Evolutionary conservation across 2,797 vertebrate genomes (phyloP), one percentile per base, ranked within the genome.

Genomic region (Galaxias olidus): DNA sequence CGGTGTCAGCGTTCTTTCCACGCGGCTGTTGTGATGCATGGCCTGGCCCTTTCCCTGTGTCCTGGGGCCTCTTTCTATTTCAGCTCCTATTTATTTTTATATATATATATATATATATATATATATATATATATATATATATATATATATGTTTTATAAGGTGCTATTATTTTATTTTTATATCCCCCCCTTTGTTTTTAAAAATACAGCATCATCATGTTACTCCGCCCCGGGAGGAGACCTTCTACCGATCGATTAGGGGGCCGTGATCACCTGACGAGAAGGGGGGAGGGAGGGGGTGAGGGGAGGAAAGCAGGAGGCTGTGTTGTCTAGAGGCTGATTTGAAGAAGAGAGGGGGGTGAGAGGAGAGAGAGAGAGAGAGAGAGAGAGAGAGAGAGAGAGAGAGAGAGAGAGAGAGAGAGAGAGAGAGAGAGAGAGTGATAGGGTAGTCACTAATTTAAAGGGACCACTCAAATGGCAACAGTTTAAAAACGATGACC

Each of bases 131-230:
- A 14, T 14, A 14, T 47, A 5, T 0, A 7, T 47, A 8, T 14
- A 14, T 47, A 14, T 47, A 14, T 48, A 14, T 48, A 9, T 17
- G 18, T 67, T 68, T 66, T 63, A 69, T 68, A 80, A 63, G 60
- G 69, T 65, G 68, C 69, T 83, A 81, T 89, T 90, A 81, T 88
- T 90, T 90, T 88, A 90, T 85, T 82, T 78, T n/a, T n/a, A n/a
- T 30, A 30, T 6, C 30, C 30, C 30, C 30, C 30, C 73, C 79
- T 61, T 74, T 83, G 80, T 80, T 84, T 90, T 88, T 78, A 83
- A 82, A 89, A 89, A 83, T 80, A 89, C 83, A 84, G 82, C 83
- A 89, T 90, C 79, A 88, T 90, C 84, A 84, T 82, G 85, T 90
- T 84, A 79, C 73, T 77, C 80, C 85, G 87, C 86, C 87, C 61